A percentile compares a stretch with the other conserved stretches of the same genome.
Evolutionary conservation across 2,113 vertebrate species (phyloP).

Genomic region (Odontesthes bonariensis): DNA sequence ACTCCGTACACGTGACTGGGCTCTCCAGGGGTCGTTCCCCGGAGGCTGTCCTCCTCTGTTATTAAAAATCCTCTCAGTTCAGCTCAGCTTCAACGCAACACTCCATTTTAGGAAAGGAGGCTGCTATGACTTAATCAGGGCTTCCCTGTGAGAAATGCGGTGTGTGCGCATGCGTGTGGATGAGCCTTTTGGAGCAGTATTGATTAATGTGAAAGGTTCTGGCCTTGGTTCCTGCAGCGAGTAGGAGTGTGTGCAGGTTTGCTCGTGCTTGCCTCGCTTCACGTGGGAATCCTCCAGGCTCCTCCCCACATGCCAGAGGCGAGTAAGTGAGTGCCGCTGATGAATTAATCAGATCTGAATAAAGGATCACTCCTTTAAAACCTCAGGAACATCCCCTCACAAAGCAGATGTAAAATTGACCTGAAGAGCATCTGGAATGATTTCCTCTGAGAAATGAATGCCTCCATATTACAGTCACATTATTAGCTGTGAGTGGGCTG

Average conservation of each 20-base stretch:
- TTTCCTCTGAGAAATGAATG: conserved; percentile 64
- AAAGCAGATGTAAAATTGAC: conserved; percentile 52
- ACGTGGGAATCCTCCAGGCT: conserved; percentile 4
- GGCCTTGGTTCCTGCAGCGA: conserved; percentile 30
- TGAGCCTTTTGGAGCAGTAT: conserved; percentile 39
- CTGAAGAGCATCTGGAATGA: conserved; percentile 22
- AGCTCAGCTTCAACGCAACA: conserved; percentile 37
- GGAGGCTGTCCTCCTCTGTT: conserved; percentile 38
- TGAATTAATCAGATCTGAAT: conserved; percentile 48
- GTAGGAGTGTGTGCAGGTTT: background rate
- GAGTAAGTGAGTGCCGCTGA: conserved; percentile 20
- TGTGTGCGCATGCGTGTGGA: conserved; percentile 1
- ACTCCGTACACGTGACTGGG: conserved; percentile 42
- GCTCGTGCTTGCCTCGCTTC: conserved; percentile 11
- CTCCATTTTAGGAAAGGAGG: conserved; percentile 62
- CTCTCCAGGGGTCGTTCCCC: conserved; percentile 56
- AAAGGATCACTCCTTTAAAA: conserved; percentile 29
- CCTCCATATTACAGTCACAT: conserved; percentile 12
- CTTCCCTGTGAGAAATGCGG: conserved; percentile 68
- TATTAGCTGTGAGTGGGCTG: conserved; percentile 49
- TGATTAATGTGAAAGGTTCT: conserved; percentile 56
- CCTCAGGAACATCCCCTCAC: background rate
- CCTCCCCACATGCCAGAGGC: background rate
- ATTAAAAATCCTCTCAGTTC: conserved; percentile 38
- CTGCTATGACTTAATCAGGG: conserved; percentile 75